Evolutionary conservation across 2,888 invertebrate species (phyloP).

Genomic region (Drosophila fulvimacula): DNA sequence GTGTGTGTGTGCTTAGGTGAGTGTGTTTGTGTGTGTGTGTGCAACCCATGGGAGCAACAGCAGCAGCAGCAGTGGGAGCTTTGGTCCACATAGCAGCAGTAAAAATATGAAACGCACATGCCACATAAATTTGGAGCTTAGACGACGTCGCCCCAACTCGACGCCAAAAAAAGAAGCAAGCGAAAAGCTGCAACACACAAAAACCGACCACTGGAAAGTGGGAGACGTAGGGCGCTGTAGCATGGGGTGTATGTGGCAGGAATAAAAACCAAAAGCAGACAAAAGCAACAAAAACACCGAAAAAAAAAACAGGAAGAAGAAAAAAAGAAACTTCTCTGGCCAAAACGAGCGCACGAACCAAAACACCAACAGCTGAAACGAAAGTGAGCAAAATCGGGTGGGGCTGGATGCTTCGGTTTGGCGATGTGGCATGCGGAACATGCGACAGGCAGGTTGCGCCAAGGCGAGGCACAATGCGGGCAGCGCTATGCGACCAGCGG

Average conservation of each 20-base stretch:
- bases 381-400: constrained; percentile 1
- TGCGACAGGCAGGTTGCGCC: constrained; percentile 5
- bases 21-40: constrained; percentile 9
- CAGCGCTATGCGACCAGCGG: constrained; percentile 65
- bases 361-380: constrained; percentile 59
- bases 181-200: constrained; percentile 51
- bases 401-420: constrained; percentile 1
- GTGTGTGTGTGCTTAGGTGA: neutral
- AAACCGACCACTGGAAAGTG: constrained; percentile 40
- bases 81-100: constrained; percentile 68
- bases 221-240: neutral
- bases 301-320: neutral
- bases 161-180: constrained; percentile 52
- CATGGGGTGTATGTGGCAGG: constrained; percentile 38
- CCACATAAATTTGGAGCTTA: constrained; percentile 77
- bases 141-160: constrained; percentile 47
- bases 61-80: constrained; percentile 32
- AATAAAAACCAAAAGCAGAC: constrained; percentile 62
- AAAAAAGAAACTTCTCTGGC: constrained; percentile 16
- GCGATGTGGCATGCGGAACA: constrained; percentile 8
- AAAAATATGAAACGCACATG: constrained; percentile 74
- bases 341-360: constrained; percentile 59
- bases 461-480: constrained; percentile 70
- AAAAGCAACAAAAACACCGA: constrained; percentile 55
- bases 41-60: constrained; percentile 27